Conservation (phyloP, 2,888 invertebrate genomes). For the Odontocolon sp. region DNA sequence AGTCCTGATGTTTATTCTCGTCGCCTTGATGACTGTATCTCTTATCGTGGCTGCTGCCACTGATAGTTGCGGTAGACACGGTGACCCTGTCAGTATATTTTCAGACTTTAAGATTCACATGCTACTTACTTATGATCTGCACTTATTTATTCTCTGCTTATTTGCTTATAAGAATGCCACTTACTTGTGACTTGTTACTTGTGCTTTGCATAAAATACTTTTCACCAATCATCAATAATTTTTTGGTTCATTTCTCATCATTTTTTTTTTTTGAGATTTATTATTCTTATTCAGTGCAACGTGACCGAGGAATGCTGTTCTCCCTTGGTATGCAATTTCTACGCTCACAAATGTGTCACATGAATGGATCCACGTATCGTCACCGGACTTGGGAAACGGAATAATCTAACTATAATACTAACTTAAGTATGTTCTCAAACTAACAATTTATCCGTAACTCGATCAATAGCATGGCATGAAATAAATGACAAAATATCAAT, state of each 20-base stretch:
- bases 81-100: background rate
- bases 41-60: conserved; percentile 63
- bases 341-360: conserved; percentile 21
- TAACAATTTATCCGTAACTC: background rate
- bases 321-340: conserved; percentile 3
- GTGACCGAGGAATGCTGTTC: background rate
- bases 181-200: too few species aligned
- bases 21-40: conserved; percentile 65
- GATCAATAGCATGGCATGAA: background rate
- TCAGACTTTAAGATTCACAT: background rate
- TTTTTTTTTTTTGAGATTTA: background rate
- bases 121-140: too few species aligned
- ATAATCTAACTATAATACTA: background rate
- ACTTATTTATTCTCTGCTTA: too few species aligned
- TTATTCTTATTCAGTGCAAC: conserved; percentile 10
- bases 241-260: background rate
- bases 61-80: background rate
- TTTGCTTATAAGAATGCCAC: too few species aligned
- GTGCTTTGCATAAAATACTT: too few species aligned
- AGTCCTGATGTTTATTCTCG: conserved; percentile 62
- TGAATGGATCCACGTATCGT: background rate
- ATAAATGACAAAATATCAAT: background rate
- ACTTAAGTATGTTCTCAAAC: background rate
- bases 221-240: background rate
- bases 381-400: background rate